Conservation (phyloP, 2,888 invertebrate genomes). For the Liposcelis brunnea region DNA sequence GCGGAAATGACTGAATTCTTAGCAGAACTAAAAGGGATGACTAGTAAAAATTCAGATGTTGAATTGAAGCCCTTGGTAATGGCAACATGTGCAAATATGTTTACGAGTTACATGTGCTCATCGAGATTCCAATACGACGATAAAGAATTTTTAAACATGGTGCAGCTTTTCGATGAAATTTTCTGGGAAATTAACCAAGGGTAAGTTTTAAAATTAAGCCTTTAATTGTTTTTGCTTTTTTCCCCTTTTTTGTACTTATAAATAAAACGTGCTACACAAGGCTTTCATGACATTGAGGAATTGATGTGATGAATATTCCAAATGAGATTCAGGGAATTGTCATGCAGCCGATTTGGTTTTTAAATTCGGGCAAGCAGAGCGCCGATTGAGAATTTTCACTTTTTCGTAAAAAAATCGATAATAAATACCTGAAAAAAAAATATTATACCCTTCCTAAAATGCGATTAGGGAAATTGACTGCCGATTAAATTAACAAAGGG, state of each 20-base stretch:
- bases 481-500: too few relatives aligned
- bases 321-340: too few relatives aligned
- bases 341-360: too few relatives aligned
- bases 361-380: too few relatives aligned
- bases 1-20: slow-evolving; percentile 46
- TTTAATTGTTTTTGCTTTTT: too few relatives aligned
- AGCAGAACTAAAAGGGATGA: slow-evolving; percentile 32
- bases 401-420: too few relatives aligned
- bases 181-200: slow-evolving; percentile 80
- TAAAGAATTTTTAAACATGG: slow-evolving; percentile 44
- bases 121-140: slow-evolving; percentile 54
- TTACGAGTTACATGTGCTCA: slow-evolving; percentile 75
- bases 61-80: slow-evolving; percentile 54
- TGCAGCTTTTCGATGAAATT: slow-evolving; percentile 63
- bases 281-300: background rate
- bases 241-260: too few relatives aligned
- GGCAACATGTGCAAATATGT: slow-evolving; percentile 66
- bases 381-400: too few relatives aligned
- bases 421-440: too few relatives aligned
- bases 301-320: background rate
- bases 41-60: slow-evolving; percentile 23
- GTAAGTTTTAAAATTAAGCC: background rate
- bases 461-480: too few relatives aligned
- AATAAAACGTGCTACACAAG: too few relatives aligned
- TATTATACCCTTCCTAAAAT: too few relatives aligned